Conservation (phyloP, 2,113 vertebrate genomes). For the Protobothrops mucrosquamatus region DNA sequence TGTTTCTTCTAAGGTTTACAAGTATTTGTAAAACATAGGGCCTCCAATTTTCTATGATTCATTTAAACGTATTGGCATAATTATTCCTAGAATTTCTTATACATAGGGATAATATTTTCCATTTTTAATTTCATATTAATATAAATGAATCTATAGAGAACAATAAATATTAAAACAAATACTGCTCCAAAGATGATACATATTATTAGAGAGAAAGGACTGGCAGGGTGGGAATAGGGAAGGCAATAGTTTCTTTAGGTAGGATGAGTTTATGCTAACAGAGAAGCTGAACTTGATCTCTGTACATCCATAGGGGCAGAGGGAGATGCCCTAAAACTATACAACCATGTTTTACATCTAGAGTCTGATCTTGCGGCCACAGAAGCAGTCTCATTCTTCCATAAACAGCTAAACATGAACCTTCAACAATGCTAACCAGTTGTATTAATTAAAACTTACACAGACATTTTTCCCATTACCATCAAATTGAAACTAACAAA, state of each 20-base stretch:
- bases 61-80: neutral
- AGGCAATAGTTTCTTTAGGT: neutral
- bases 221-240: neutral
- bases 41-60: neutral
- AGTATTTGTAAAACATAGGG: neutral
- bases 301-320: neutral
- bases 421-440: constrained; percentile 13
- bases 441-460: constrained; percentile 19
- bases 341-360: neutral
- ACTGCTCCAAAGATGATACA: neutral
- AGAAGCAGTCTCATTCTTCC: neutral
- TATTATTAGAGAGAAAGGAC: neutral
- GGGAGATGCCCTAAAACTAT: neutral
- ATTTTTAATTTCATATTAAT: neutral
- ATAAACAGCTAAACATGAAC: constrained; percentile 3
- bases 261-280: neutral
- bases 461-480: neutral
- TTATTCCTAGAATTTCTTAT: neutral
- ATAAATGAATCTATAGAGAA: neutral
- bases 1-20: neutral
- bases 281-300: neutral
- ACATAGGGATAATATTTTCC: neutral
- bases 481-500: constrained; percentile 27
- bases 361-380: neutral
- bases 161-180: neutral